These are phyloP conservation scores for Gallinago stenura DNA, from an alignment of 2,797 vertebrate species.

Conservation along the genomic window DNA sequence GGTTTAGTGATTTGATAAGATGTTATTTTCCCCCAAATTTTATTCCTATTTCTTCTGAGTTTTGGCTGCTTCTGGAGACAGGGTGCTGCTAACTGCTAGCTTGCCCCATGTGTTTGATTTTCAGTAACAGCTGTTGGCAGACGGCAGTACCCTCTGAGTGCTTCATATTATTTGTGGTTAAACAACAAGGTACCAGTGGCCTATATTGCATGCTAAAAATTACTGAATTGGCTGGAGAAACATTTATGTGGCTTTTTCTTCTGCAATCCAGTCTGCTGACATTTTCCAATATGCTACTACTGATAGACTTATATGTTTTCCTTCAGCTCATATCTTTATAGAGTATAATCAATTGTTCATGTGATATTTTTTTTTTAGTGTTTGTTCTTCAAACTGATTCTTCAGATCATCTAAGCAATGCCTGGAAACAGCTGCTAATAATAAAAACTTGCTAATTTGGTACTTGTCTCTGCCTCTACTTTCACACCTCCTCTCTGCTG, in stretches of 20 bases:
- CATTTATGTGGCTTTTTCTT: not conserved
- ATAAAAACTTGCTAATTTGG: conserved; percentile 32
- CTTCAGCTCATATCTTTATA: not conserved
- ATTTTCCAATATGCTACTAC: not conserved
- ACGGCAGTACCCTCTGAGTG: not conserved
- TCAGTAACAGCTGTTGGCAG: not conserved
- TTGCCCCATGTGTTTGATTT: not conserved
- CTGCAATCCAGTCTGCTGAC: not conserved
- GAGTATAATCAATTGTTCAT: not conserved
- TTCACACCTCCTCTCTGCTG: conserved; percentile 17
- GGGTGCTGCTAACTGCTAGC: not conserved
- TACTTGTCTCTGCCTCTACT: not conserved
- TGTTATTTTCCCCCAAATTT: not conserved
- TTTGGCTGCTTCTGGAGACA: not conserved
- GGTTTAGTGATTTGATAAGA: not conserved
- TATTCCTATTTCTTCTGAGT: not conserved
- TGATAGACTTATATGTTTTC: not conserved
- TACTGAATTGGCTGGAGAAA: not conserved
- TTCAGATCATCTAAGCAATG: not conserved
- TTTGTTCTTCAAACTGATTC: not conserved
- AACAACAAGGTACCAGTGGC: not conserved
- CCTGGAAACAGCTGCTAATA: conserved; percentile 41
- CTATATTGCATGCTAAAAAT: not conserved
- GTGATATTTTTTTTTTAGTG: not conserved
- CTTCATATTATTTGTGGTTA: not conserved